Evolutionary conservation across 2,888 invertebrate genomes (phyloP).

Genomic region (Rhagonycha fulva): DNA sequence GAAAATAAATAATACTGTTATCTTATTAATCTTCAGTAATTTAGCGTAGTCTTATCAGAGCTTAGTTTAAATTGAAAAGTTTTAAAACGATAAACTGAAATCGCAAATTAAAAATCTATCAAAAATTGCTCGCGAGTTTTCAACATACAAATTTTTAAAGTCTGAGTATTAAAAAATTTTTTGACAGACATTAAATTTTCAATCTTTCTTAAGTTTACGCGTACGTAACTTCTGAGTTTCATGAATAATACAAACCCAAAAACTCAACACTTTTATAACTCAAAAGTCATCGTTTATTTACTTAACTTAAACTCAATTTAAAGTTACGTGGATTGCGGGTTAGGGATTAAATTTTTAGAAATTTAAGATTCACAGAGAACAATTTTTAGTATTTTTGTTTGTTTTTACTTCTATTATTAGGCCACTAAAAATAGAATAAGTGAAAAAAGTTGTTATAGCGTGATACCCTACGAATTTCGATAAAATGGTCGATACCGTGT

Average conservation of each 20-base stretch:
- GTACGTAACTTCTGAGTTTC: not conserved
- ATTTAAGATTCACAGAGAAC: not conserved
- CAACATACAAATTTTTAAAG: not conserved
- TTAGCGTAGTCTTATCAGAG: not conserved
- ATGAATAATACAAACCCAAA: not conserved
- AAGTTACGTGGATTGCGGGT: not conserved
- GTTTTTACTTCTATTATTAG: too few relatives aligned
- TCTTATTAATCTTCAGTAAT: not conserved
- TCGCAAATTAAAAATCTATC: not conserved
- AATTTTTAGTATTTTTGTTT: not conserved
- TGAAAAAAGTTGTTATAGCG: not conserved
- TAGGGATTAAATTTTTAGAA: not conserved
- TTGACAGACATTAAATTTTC: not conserved
- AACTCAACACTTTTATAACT: not conserved
- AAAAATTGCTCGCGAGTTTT: not conserved
- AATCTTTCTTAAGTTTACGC: not conserved
- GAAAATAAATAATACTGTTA: not conserved
- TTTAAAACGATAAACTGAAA: not conserved
- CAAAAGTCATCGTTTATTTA: not conserved
- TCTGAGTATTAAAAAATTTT: not conserved
- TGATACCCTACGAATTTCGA: not conserved
- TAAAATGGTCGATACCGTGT: not conserved
- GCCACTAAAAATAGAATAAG: too few relatives aligned
- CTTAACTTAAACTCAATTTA: not conserved
- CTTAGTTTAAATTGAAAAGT: not conserved